Evolutionary conservation across 2,888 invertebrate species (phyloP).

Genomic region (Pilophorus perplexus): DNA sequence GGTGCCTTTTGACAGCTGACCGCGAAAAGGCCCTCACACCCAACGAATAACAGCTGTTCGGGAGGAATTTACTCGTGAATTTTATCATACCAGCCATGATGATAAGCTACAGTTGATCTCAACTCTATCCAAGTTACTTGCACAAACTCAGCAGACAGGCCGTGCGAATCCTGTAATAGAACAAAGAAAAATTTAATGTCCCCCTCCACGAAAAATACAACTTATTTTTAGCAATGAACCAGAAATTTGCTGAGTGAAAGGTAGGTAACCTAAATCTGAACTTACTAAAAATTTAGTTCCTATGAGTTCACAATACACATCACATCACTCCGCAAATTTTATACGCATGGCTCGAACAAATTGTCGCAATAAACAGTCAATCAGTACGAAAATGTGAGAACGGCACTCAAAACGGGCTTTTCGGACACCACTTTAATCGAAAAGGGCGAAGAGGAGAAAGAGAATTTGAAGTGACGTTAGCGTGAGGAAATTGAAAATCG

Average conservation of each 20-base stretch:
- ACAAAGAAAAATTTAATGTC: constrained; percentile 8
- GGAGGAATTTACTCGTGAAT: constrained; percentile 23
- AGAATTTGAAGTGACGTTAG: constrained; percentile 29
- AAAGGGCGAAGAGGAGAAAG: constrained; percentile 21
- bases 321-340: no score
- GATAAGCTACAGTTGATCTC: neutral
- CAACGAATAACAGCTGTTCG: constrained; percentile 8
- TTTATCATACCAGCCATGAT: constrained; percentile 41
- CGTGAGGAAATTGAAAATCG: no score
- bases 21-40: constrained; percentile 13
- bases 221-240: neutral
- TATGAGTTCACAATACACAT: no score
- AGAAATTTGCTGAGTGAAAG: neutral
- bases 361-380: no score
- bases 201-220: neutral
- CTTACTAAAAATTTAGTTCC: no score
- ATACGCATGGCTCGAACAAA: no score
- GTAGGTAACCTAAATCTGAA: neutral
- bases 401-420: neutral
- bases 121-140: no score
- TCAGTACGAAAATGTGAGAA: no score
- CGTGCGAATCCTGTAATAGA: constrained; percentile 10
- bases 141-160: no score
- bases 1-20: constrained; percentile 13
- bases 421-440: no score